Base-by-base conservation (phyloP, 2,888 invertebrate genomes). In the Eurytoma adleriae region DNA sequence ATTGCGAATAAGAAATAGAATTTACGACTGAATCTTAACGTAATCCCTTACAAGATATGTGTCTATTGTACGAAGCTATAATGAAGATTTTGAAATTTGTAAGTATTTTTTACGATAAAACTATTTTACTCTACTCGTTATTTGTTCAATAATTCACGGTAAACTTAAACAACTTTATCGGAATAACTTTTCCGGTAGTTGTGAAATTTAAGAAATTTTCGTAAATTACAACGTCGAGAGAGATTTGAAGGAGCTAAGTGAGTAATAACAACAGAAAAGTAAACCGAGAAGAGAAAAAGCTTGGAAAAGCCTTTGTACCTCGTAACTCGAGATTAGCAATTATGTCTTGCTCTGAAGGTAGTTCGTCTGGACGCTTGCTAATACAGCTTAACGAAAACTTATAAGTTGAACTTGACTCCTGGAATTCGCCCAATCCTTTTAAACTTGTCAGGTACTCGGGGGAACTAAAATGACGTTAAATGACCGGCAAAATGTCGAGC, bases 381-480 rank as follows among this genome's bases (percentile, higher is more conserved):
- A 68, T 74, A 14, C 24, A 57, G 24, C 40, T 69, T 56, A 70
- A 52, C 14, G 48, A 77, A 70, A 70, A 77, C n/a, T 67, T 52
- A 59, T 52, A 71, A 59, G 66, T 71, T 67, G 4, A 78, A 71
- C 59, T 71, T 12, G 50, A 66, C 48, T 59, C 62, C 50, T 20
- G 50, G 40, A 77, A 57, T 66, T 69, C 20, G 57, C 40, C 40
- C 77, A 70, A 70, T 66, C 64, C 77, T 77, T 71, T 66, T 18
- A 54, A 77, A 18, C 56, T 57, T 50, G 48, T 48, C 62, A 30
- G 27, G 50, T 66, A 52, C 77, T 62, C 59, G 2, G 12, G n/a
- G 48, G 18, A 61, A 52, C 20, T 59, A 71, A 71, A 77, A 57
- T 64, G 66, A 78, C 59, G 56, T 20, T 27, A 71, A 78, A 67